Evolutionary conservation across 2,113 vertebrate genomes (phyloP).

Genomic region (Clarias gariepinus): DNA sequence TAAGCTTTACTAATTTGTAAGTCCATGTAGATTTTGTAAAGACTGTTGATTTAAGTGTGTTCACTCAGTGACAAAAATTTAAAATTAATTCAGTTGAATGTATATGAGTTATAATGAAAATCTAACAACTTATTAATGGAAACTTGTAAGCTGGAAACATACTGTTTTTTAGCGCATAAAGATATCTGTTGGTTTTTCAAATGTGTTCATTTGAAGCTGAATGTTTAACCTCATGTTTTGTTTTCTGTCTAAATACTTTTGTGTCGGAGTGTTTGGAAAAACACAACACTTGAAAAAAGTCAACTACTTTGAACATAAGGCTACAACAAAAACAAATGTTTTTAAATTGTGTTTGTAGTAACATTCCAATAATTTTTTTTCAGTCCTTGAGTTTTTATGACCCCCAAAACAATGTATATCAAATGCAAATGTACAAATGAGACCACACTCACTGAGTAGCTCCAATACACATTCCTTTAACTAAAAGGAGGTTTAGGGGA

Average conservation of each 20-base stretch:
- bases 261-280: background rate
- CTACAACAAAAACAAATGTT: background rate
- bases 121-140: background rate
- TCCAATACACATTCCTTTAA: conserved; percentile 16
- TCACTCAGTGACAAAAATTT: background rate
- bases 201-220: background rate
- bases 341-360: background rate
- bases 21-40: background rate
- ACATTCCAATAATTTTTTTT: background rate
- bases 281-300: background rate
- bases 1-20: background rate
- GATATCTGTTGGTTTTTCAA: too few species aligned
- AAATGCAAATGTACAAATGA: conserved; percentile 2
- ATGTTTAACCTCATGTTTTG: background rate
- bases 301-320: background rate
- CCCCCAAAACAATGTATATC: background rate
- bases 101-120: background rate
- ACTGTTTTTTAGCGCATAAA: background rate
- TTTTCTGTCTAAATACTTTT: background rate
- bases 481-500: conserved; percentile 19
- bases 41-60: background rate
- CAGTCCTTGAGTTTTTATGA: background rate
- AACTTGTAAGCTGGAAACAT: background rate
- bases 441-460: conserved; percentile 17
- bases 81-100: background rate